Percentiles rank a stretch among this genome's conserved stretches.
phyloP scores from a whole-genome alignment of 2,113 vertebrate genomes.

The Dicaeum eximium region DNA sequence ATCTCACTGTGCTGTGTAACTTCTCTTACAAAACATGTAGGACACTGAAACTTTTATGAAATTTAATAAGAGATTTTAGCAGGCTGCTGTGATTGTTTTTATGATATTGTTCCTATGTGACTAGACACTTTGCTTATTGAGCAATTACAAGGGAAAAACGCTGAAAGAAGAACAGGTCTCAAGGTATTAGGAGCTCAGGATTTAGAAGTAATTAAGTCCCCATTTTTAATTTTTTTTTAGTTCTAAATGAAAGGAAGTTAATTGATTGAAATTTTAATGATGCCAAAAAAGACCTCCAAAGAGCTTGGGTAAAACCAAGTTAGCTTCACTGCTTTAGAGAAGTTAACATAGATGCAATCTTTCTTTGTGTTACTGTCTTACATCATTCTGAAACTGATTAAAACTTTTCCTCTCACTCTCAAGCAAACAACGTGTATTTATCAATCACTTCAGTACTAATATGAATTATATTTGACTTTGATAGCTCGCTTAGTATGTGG shows the following conservation, averaged over 20 bases:
- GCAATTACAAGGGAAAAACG: neutral
- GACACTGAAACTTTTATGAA: neutral
- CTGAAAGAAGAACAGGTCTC: neutral
- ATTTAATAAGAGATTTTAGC: neutral
- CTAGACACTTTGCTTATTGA: neutral
- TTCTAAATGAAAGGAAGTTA: neutral
- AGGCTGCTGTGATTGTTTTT: neutral
- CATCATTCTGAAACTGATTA: rapidly evolving
- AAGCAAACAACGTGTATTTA: neutral
- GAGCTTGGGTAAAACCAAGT: neutral
- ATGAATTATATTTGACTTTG: neutral
- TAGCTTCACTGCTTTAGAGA: neutral
- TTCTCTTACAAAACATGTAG: neutral
- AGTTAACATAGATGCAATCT: rapidly evolving
- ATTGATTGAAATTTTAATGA: neutral
- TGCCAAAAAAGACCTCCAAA: neutral
- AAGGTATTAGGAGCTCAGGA: neutral
- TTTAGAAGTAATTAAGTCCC: neutral
- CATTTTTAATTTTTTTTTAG: neutral
- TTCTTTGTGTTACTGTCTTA: neutral
- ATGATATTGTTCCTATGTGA: neutral
- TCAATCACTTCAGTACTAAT: neutral
- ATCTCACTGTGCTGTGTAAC: neutral
- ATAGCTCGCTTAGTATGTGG: neutral
- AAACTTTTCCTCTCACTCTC: neutral